Conservation (phyloP, 2,797 vertebrate genomes). For the Paramormyrops hopkinsi region DNA sequence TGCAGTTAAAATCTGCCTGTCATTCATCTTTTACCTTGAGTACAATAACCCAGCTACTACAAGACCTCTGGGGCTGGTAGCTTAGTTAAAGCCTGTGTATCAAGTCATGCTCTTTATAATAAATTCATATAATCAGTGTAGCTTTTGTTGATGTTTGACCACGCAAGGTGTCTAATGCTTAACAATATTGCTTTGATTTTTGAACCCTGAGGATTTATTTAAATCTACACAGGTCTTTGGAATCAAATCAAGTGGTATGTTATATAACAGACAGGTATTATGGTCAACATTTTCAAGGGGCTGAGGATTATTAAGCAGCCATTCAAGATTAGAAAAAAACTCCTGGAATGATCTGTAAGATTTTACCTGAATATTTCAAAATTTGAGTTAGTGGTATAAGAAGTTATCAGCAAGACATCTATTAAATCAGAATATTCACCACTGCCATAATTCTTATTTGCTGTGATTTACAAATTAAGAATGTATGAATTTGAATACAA, state of each 20-base stretch:
- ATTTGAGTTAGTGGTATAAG: not conserved
- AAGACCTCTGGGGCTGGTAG: not conserved
- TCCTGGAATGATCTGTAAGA: not conserved
- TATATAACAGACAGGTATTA: not conserved
- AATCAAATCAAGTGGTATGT: not conserved
- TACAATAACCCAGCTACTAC: not conserved
- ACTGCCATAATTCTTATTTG: not conserved
- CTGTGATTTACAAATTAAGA: not conserved
- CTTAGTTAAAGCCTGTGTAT: not conserved
- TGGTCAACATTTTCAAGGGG: not conserved
- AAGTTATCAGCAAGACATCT: not conserved
- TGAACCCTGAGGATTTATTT: not conserved
- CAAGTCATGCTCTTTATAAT: not conserved
- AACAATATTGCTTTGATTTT: not conserved
- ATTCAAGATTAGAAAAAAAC: not conserved
- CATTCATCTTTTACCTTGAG: slow-evolving; percentile 9
- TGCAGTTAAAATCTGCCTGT: slow-evolving; percentile 13
- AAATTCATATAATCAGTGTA: not conserved
- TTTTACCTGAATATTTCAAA: not conserved
- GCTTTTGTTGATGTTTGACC: not conserved
- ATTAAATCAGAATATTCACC: not conserved
- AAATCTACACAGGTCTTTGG: not conserved
- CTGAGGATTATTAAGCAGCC: not conserved
- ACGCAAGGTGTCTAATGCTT: not conserved
- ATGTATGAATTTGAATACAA: not conserved